Percentiles rank a stretch among this genome's conserved stretches.
Conservation (phyloP, 2,888 invertebrate species). For the Chrysolina haemoptera region DNA sequence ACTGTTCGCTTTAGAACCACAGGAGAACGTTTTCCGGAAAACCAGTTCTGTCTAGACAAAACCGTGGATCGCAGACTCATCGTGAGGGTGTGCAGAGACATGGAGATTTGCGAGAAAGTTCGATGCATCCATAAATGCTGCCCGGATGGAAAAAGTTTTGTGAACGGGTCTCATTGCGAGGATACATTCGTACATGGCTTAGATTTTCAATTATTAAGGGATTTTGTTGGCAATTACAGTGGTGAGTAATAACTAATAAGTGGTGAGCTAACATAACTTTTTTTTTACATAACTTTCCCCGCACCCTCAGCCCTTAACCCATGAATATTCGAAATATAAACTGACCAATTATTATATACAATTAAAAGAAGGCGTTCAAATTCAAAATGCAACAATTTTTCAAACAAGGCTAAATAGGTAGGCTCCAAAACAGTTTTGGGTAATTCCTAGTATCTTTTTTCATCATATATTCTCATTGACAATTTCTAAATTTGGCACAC, state of each 20-base stretch:
- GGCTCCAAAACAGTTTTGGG: too few relatives aligned
- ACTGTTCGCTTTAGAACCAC: constrained; percentile 8
- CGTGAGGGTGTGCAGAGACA: constrained; percentile 55
- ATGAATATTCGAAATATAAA: too few relatives aligned
- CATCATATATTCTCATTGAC: too few relatives aligned
- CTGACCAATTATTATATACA: too few relatives aligned
- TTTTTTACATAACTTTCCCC: too few relatives aligned
- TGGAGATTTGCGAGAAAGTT: constrained; percentile 51
- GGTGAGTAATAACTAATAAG: constrained; percentile 37
- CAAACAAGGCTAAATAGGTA: too few relatives aligned
- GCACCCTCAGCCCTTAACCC: too few relatives aligned
- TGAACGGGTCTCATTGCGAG: constrained; percentile 57
- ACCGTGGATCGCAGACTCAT: constrained; percentile 46
- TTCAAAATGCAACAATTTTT: too few relatives aligned
- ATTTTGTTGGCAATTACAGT: constrained; percentile 34
- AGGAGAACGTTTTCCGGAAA: constrained; percentile 28
- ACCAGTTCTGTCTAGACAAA: constrained; percentile 54
- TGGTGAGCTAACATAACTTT: too few relatives aligned
- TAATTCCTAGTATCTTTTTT: too few relatives aligned
- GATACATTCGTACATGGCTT: constrained; percentile 57
- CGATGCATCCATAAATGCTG: constrained; percentile 73
- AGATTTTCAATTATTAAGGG: constrained; percentile 48
- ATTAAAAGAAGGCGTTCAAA: too few relatives aligned
- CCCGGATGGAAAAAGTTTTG: constrained; percentile 71
- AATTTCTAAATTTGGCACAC: too few relatives aligned